Base-by-base conservation (phyloP, 1,140 invertebrate species). In the Spodoptera frugiperda region DNA sequence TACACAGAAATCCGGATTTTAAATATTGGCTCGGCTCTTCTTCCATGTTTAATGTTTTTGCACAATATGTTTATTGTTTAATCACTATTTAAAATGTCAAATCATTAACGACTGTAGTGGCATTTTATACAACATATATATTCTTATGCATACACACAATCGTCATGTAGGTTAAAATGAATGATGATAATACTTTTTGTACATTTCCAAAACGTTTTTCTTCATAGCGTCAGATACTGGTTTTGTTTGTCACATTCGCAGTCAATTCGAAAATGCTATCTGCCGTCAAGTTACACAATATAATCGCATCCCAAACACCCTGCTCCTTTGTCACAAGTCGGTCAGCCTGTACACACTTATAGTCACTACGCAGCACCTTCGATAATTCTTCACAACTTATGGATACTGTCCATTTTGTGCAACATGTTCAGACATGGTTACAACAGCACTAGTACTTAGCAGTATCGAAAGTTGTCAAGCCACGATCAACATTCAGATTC, bases 11-110 rank as follows among this genome's bases (percentile, higher is more conserved):
- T 93, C 89, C 89, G 90, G 90, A 89, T 90, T 91, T 92, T 91
- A 90, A 92, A 91, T 91, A 93, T 89, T 93, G 91, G 91, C 91
- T 93, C 91, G 91, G 91, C 85, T 93, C 85, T 87, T 89, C 79
- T 88, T 87, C 82, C 88, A 89, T 84, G 84, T 85, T 39, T 88
- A 86, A 86, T 84, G 83, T 80, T 83, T 84, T 87, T 87, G 83
- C 86, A 84, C 84, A 87, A 87, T 82, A 84, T 78, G 84, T 82
- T 84, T 78, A 78, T 84, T 78, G 84, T 82, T 84, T 78, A 78
- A 82, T 80, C 68, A 87, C 81, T 81, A 87, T 78, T 85, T 84
- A 85, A 83, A 83, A 84, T 77, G 76, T 84, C 83, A 85, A 88
- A 86, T 87, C 75, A 84, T 81, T 81, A n/a, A 84, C 80, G 80